A percentile compares a stretch with the other conserved stretches of the same genome.
Evolutionary conservation across 2,797 vertebrate species (phyloP).

Genomic region (Sciurus vulgaris): DNA sequence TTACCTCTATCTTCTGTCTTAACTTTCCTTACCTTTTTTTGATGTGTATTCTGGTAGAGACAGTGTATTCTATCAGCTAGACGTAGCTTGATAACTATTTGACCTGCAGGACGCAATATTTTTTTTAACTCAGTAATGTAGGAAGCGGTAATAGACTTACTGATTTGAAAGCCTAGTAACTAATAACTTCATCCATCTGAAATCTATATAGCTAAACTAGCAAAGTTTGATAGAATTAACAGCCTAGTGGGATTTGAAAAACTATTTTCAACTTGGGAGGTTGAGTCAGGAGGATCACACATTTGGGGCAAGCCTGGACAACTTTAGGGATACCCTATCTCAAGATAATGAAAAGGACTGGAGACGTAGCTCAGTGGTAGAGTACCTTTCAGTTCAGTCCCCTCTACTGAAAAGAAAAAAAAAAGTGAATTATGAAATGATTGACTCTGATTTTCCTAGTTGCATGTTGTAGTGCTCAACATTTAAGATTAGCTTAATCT

Average conservation of each 20-base stretch:
- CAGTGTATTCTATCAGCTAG: not conserved
- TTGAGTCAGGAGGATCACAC: no score
- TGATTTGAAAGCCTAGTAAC: conserved; percentile 46
- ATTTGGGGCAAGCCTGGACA: no score
- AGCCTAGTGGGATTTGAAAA: conserved; percentile 57
- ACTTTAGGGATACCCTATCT: no score
- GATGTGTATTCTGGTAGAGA: not conserved
- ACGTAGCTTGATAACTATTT: not conserved
- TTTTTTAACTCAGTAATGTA: conserved; percentile 26
- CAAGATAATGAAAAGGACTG: no score
- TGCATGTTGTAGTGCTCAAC: conserved; percentile 60
- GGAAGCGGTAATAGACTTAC: conserved; percentile 38
- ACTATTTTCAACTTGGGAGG: not conserved
- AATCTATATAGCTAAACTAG: conserved; percentile 44
- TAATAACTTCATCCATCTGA: conserved; percentile 16
- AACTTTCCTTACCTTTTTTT: conserved; percentile 37
- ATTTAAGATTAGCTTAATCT: conserved; percentile 45
- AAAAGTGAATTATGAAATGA: conserved; percentile 65
- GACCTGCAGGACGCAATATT: not conserved
- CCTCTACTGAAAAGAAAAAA: no score
- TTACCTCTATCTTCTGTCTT: conserved; percentile 5
- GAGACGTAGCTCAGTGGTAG: no score
- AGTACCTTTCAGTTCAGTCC: no score
- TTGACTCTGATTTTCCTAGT: conserved; percentile 42
- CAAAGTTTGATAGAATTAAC: conserved; percentile 57